A percentile compares a stretch with the other conserved stretches of the same genome.
Conservation (phyloP, 23 tunicate species). For the Trididemnum nubilum region DNA sequence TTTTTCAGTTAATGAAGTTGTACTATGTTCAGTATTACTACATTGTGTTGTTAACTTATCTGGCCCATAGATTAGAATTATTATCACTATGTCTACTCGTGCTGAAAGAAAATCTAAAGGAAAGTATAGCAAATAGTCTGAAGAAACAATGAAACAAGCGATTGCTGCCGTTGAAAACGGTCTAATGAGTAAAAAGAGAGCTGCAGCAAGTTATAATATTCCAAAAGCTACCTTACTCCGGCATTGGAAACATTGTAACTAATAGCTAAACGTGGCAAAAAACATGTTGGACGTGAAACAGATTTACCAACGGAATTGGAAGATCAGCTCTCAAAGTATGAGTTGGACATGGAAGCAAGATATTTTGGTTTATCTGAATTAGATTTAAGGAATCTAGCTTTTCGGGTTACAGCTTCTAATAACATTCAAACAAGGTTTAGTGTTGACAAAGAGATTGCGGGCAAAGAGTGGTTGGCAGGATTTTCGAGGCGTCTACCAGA, state of each 20-base stretch:
- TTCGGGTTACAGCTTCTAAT: constrained; percentile 19
- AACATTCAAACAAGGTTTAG: constrained; percentile 18
- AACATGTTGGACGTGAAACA: constrained; percentile 18
- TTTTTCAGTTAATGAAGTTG: too few species aligned
- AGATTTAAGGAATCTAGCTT: constrained; percentile 8
- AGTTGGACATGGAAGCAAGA: constrained; percentile 7
- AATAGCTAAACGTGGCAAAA: neutral
- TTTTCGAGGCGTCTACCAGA: constrained; percentile 21
- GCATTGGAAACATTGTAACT: neutral
- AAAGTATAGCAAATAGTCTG: constrained; percentile 1
- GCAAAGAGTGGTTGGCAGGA: constrained; percentile 30
- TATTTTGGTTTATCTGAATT: constrained; percentile 11
- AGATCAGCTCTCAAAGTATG: constrained; percentile 16
- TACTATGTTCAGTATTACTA: too few species aligned
- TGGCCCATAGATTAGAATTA: too few species aligned
- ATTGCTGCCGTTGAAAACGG: neutral
- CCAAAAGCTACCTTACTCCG: constrained; percentile 24
- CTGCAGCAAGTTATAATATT: neutral
- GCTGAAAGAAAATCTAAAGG: constrained; percentile 14
- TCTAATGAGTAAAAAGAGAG: neutral
- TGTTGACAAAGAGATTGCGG: constrained; percentile 25
- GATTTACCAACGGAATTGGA: constrained; percentile 26
- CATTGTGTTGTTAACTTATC: too few species aligned
- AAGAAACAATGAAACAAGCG: constrained; percentile 23
- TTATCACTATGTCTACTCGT: constrained; percentile 16